Evolutionary conservation across 2,797 vertebrate species (phyloP).

Genomic region (Pseudochirops corinnae): DNA sequence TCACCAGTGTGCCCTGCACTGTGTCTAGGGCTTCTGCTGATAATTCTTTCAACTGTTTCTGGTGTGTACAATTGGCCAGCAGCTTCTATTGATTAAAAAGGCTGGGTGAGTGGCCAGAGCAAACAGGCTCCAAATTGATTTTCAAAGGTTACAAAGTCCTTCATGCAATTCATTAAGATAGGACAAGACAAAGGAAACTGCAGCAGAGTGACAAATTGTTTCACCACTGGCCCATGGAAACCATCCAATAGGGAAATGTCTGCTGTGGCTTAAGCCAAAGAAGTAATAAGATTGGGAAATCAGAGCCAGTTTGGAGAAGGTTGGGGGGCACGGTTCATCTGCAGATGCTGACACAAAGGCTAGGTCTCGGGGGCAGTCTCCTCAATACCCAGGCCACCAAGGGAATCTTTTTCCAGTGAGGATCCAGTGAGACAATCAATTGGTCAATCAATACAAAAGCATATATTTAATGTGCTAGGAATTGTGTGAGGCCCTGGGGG

Average conservation of each 20-base stretch:
- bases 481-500: not conserved
- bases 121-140: conserved; percentile 62
- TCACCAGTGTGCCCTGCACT: conserved; percentile 19
- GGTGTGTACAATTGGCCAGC: not conserved
- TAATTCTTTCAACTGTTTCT: not conserved
- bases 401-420: not conserved
- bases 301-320: not conserved
- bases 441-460: not conserved
- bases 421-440: not conserved
- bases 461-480: not conserved
- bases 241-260: conserved; percentile 39
- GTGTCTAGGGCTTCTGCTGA: conserved; percentile 39
- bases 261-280: conserved; percentile 40
- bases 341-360: not conserved
- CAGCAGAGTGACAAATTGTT: conserved; percentile 56
- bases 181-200: conserved; percentile 51
- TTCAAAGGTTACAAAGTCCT: conserved; percentile 61
- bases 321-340: not conserved
- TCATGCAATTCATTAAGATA: conserved; percentile 69
- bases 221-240: conserved; percentile 52
- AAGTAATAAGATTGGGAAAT: conserved; percentile 20
- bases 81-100: conserved; percentile 57
- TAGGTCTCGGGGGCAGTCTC: not conserved
- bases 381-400: not conserved
- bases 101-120: conserved; percentile 25